These are phyloP conservation scores for Ceriagrion tenellum DNA, from an alignment of 2,888 invertebrate genomes.

Conservation along the genomic window DNA sequence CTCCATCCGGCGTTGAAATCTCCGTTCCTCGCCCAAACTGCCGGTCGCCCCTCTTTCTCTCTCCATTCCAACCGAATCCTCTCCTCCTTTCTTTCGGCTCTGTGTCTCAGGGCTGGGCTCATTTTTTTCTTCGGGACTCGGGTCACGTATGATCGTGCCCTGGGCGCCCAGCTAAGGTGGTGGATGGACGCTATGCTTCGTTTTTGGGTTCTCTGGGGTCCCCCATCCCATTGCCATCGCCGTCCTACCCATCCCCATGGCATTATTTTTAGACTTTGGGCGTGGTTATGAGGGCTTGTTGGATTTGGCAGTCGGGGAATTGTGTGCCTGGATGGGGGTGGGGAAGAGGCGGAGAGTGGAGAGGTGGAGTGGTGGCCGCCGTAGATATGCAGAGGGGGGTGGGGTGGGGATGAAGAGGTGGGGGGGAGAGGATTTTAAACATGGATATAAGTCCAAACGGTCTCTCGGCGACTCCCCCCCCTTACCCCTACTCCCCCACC, in stretches of 20 bases:
- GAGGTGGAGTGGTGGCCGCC: not conserved
- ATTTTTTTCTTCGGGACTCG: not conserved
- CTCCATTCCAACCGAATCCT: not conserved
- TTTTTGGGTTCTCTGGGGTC: slow-evolving; percentile 47
- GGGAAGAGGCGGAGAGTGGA: not conserved
- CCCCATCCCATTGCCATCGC: slow-evolving; percentile 14
- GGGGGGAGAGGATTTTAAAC: not conserved
- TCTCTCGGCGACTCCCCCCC: not conserved
- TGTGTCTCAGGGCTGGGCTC: not conserved
- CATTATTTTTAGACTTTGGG: slow-evolving; percentile 66
- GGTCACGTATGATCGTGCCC: not conserved
- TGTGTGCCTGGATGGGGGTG: not conserved
- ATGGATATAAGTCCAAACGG: not conserved
- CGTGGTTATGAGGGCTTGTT: slow-evolving; percentile 52
- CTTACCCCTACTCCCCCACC: not conserved
- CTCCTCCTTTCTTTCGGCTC: not conserved
- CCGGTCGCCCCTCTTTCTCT: not conserved
- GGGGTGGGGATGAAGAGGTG: not conserved
- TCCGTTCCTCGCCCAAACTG: not conserved
- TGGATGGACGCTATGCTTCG: slow-evolving; percentile 2
- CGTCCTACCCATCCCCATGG: not conserved
- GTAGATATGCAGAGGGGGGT: not conserved
- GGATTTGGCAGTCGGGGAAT: slow-evolving; percentile 41
- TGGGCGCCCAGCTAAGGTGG: slow-evolving; percentile 43
- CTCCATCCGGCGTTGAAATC: not conserved